These are phyloP conservation scores for Syrphus vitripennis DNA, from an alignment of 2,888 invertebrate species.

Conservation along the genomic window DNA sequence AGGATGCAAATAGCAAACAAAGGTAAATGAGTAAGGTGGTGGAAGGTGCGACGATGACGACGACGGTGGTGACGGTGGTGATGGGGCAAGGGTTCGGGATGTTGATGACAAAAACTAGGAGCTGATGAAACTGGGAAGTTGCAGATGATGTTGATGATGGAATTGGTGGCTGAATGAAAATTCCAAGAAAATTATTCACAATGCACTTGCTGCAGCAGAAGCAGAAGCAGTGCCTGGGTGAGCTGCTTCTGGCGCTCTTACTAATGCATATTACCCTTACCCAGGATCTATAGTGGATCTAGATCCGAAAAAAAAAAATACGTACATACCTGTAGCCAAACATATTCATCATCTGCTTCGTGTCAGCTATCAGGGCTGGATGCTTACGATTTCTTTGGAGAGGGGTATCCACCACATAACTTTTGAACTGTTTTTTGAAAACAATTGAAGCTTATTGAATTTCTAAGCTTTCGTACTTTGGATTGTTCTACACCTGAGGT, in stretches of 20 bases:
- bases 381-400: too few relatives aligned
- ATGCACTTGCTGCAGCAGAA: constrained; percentile 55
- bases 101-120: background rate
- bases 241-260: constrained; percentile 39
- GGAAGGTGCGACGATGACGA: constrained; percentile 20
- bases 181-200: constrained; percentile 66
- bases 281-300: constrained; percentile 36
- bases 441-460: too few relatives aligned
- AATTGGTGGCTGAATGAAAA: constrained; percentile 41
- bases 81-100: background rate
- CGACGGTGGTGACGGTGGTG: constrained; percentile 25
- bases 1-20: constrained; percentile 71
- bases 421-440: too few relatives aligned
- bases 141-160: constrained; percentile 59
- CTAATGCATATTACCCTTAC: constrained; percentile 59
- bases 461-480: too few relatives aligned
- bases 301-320: constrained; percentile 22
- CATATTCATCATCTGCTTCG: constrained; percentile 5
- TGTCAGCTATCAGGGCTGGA: background rate
- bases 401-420: background rate
- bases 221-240: constrained; percentile 24
- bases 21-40: constrained; percentile 54
- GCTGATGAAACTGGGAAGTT: background rate
- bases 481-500: too few relatives aligned
- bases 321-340: background rate